phyloP scores from a whole-genome alignment of 2,797 vertebrate species.

The Typhlichthys subterraneus region DNA sequence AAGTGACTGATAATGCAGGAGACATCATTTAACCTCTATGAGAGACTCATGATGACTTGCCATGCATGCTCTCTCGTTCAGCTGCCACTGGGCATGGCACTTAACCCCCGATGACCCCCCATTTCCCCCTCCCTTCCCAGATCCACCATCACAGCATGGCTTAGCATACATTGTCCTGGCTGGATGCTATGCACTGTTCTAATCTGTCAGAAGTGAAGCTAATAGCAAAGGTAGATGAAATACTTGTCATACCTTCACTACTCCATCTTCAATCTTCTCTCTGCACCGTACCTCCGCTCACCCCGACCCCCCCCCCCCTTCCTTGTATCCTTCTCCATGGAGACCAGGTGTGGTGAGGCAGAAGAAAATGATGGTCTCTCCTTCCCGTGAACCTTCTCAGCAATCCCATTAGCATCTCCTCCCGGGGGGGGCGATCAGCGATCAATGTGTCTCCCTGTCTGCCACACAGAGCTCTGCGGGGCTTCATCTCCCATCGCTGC shows the following conservation, averaged over 20 bases:
- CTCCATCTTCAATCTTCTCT: slow-evolving; percentile 5
- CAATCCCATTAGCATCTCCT: slow-evolving; percentile 80
- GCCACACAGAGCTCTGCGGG: slow-evolving; percentile 60
- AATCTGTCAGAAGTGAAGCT: background rate
- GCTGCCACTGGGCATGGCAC: background rate
- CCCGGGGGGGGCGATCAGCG: slow-evolving; percentile 63
- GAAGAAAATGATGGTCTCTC: slow-evolving; percentile 56
- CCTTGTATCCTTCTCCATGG: slow-evolving; percentile 5
- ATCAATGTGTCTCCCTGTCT: slow-evolving; percentile 78
- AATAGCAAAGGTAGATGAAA: slow-evolving; percentile 18
- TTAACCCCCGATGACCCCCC: background rate
- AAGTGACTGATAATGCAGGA: background rate
- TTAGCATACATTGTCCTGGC: background rate
- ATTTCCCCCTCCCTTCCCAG: no score
- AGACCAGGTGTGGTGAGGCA: slow-evolving; percentile 28
- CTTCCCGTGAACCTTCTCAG: slow-evolving; percentile 67
- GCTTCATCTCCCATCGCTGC: slow-evolving; percentile 41
- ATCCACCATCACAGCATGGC: background rate
- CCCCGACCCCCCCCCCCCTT: background rate
- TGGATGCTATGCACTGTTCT: background rate
- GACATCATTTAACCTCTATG: background rate
- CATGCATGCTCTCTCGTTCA: background rate
- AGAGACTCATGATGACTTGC: background rate
- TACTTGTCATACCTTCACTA: slow-evolving; percentile 4
- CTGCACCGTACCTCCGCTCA: background rate